Base-by-base conservation (phyloP, 2,113 vertebrate species). In the Semicossyphus pulcher region DNA sequence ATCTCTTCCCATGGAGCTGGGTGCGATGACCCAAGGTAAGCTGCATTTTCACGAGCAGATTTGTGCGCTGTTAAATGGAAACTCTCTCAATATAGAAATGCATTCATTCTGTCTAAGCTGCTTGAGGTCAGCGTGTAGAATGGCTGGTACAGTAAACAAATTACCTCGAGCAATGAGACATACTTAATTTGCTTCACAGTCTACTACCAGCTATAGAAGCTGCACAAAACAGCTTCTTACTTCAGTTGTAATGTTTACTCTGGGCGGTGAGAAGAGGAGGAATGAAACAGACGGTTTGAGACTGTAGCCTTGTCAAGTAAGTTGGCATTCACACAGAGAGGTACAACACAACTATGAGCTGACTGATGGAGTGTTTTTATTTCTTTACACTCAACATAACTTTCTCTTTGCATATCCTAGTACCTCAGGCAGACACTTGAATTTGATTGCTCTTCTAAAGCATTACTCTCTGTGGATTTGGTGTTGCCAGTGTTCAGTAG, bases 41-140 rank as follows among this genome's bases (percentile, higher is more conserved):
- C 47, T 56, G 61, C 44, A 57, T 67, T 65, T 73, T 77, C 61
- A 41, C 14, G 23, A 26, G 57, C 18, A 47, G 34, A 53, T 44
- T 53, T 66, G 26, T 63, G 34, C 31, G 18, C 20, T 23, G 56
- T 72, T 76, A 68, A 67, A 75, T 72, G 15, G 60, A 77, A 62
- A 80, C 42, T 26, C 47, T 71, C 29, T 63, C 36, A n/a, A n/a
- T 45, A 61, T 9, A 7, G 18, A 83, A 75, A 76, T 42, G 29
- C 65, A 58, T 76, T 69, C 32, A 61, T 62, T 78, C 36, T 5
- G 2, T 21, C 44, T 69, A 57, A 51, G 83, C 36, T 69, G 34
- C 42, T 53, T 60, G 15, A 68, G 61, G 56, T 80, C 32, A 56
- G n/a, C n/a, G n/a, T n/a, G n/a, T n/a, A n/a, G n/a, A n/a, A n/a